Evolutionary conservation across 2,888 invertebrate species (phyloP).

Genomic region (Amblyteles armatorius): DNA sequence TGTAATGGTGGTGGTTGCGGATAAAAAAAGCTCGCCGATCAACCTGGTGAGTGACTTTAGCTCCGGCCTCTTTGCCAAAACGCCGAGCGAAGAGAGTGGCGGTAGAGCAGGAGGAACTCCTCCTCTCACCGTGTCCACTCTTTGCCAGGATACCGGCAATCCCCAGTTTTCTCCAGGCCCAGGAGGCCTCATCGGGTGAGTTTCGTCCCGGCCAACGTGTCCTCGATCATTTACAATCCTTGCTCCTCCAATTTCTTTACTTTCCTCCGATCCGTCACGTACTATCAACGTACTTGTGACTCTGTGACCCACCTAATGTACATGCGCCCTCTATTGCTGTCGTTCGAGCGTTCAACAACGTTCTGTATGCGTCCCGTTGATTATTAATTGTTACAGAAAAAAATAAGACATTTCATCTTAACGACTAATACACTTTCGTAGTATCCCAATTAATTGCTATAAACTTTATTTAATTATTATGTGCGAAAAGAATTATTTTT

Average conservation of each 20-base stretch:
- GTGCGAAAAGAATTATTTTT: background rate
- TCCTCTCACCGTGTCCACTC: conserved; percentile 87
- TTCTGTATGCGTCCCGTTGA: conserved; percentile 33
- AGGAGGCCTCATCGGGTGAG: conserved; percentile 83
- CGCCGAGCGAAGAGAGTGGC: conserved; percentile 94
- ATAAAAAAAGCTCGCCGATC: conserved; percentile 91
- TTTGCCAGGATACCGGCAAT: conserved; percentile 83
- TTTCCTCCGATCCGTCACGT: conserved; percentile 34
- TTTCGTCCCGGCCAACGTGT: conserved; percentile 78
- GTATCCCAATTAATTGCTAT: conserved; percentile 11
- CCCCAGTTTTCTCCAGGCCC: conserved; percentile 83
- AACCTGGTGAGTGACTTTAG: conserved; percentile 98
- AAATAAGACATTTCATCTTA: conserved; percentile 7
- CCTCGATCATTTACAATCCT: conserved; percentile 61
- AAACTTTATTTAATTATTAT: background rate
- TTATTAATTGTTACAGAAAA: conserved; percentile 26
- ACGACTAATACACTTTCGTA: conserved; percentile 18
- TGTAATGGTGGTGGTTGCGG: conserved; percentile 77
- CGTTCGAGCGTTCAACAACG: conserved; percentile 49
- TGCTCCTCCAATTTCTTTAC: conserved; percentile 46
- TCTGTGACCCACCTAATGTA: conserved; percentile 32
- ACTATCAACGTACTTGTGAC: conserved; percentile 18
- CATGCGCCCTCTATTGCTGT: conserved; percentile 46
- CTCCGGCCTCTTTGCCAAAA: conserved; percentile 97
- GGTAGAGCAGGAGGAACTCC: conserved; percentile 87